Evolutionary conservation across 1,140 invertebrate genomes (phyloP), one percentile per base, ranked within the genome.

Genomic region (Epicauta chinensis): DNA sequence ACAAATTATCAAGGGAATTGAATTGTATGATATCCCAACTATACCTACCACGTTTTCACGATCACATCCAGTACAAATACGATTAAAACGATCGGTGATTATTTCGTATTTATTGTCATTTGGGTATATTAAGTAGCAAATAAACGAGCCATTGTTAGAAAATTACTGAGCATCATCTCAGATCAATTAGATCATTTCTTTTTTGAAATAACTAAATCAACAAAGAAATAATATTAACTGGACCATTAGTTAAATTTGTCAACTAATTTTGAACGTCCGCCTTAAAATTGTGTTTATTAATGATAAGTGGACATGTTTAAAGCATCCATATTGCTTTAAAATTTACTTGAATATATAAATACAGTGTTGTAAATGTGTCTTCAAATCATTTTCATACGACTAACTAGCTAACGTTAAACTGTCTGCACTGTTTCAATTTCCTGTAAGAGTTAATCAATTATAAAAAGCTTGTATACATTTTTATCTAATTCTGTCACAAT

Each of bases 371-470:
- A 59, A 56, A 59, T 59, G 32, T 52, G 49, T 59, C 54, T 13
- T 23, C 58, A 44, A 40, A 53, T 47, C 42, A 35, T 59, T 56
- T 50, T 40, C 41, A 35, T 23, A 11, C 45, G 13, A 53, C 54
- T 59, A 59, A 56, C 53, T 56, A 54, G 54, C 42, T 32, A 41
- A 40, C 58, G 51, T 59, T 56, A 56, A 56, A 32, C 29, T 46
- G 40, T 59, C 57, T 38, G 36, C 57, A 51, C 57, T 37, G 17
- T 50, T 50, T 41, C 40, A 50, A 50, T 50, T 50, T 50, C 47
- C 47, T 35, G 47, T 23, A 23, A 23, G 7, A 23, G 4, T 23
- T 23, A 23, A 23, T 7, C 23, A 23, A n/a, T 23, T 23, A 23
- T 23, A 23, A 23, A 23, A 23, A 23, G 4, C 7, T 23, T 2